Base-by-base conservation (phyloP, 1,140 invertebrate species). In the Sarcophaga peregrina region DNA sequence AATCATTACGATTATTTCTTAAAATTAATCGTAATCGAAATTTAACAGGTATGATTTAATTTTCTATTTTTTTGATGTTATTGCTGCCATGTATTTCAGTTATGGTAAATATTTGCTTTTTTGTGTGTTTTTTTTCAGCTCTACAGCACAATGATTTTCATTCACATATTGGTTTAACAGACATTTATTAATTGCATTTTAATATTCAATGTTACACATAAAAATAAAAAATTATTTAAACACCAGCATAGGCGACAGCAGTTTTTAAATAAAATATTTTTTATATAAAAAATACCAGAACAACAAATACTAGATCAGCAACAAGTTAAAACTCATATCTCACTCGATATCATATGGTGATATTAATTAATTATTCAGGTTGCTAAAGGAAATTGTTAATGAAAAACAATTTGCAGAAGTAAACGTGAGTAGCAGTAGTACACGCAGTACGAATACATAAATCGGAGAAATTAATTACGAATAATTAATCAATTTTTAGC, bases 171-270 rank as follows among this genome's bases (percentile, higher is more conserved):
- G 1, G 25, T 37, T 37, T 37, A 37, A 37, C 58, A 62, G 20
- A 25, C 25, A 20, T 68, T 68, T 68, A 68, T 68, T 68, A 68
- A 68, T 68, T 68, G 62, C 17, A 8, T 68, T 68, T 68, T 68
- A 68, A 68, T 68, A 68, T 68, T 68, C 62, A 68, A 68, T 20
- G 62, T 68, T 68, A 68, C 25, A 37, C 25, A 37, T 4, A 37
- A 37, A 20, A 20, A 68, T 20, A 68, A 68, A 25, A 68, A 25
- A 68, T 68, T 68, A 68, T 68, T 68, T 20, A 68, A 68, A 68
- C 62, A 68, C 62, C 17, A 25, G 62, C 62, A 20, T 17, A 68
- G 62, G 20, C 20, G 58, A 68, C 58, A 68, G 58, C 20, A 68
- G 17, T n/a, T n/a, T 68, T 58, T 58, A 58, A 58, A 58, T 58